Conservation (phyloP, 2,113 vertebrate genomes). For the Zosterops hypoxanthus region DNA sequence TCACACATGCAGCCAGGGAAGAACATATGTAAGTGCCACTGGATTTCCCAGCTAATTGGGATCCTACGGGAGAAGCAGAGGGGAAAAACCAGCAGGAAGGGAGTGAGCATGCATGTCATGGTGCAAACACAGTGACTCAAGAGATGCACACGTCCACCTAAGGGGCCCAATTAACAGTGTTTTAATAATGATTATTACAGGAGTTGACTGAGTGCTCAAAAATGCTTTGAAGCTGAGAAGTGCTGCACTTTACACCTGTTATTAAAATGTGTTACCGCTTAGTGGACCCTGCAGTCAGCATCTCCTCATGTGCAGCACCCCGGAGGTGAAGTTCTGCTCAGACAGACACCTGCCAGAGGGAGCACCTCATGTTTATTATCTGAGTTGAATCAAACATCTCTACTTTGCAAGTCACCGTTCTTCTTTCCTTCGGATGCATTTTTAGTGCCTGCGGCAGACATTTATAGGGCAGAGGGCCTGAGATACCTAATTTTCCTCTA, state of each 20-base stretch:
- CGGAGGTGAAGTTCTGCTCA: slow-evolving; percentile 29
- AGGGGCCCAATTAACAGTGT: slow-evolving; percentile 39
- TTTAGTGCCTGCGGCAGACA: neutral
- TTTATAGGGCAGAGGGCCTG: neutral
- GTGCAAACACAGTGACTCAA: slow-evolving; percentile 35
- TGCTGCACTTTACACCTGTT: neutral
- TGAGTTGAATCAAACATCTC: neutral
- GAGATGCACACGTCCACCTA: slow-evolving; percentile 1
- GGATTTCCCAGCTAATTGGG: slow-evolving; percentile 1
- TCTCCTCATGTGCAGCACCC: neutral
- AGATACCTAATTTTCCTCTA: neutral
- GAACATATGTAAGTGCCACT: neutral
- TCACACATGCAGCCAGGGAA: neutral
- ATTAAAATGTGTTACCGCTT: slow-evolving; percentile 51
- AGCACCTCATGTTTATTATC: slow-evolving; percentile 48
- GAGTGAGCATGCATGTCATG: neutral
- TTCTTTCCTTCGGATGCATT: slow-evolving; percentile 3
- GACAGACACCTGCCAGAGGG: neutral
- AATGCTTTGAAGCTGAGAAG: slow-evolving; percentile 37
- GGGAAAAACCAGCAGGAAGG: slow-evolving; percentile 35
- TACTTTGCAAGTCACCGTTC: neutral
- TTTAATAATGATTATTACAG: slow-evolving; percentile 38
- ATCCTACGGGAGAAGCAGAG: slow-evolving; percentile 12
- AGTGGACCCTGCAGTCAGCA: slow-evolving; percentile 58
- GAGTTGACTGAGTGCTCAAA: slow-evolving; percentile 22